Evolutionary conservation across 1,140 invertebrate species (phyloP).

Genomic region (Formica exsecta): DNA sequence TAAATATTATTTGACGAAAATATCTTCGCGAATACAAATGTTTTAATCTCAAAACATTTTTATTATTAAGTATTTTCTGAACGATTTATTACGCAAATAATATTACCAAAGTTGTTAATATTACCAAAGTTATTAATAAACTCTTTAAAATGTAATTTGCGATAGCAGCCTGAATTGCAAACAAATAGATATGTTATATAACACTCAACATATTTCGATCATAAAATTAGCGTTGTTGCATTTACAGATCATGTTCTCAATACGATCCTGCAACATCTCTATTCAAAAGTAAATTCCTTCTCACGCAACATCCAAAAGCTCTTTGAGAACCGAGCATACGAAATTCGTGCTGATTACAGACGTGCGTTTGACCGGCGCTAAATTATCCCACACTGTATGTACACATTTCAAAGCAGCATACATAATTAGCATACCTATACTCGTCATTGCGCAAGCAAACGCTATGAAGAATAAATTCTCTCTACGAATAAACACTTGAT

Average conservation of each 20-base stretch:
- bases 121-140: not conserved
- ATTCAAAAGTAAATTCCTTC: constrained; percentile 39
- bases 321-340: constrained; percentile 28
- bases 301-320: constrained; percentile 4
- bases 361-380: constrained; percentile 35
- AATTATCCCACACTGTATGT: constrained; percentile 35
- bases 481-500: not conserved
- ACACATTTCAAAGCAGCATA: constrained; percentile 35
- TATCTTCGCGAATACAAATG: not conserved
- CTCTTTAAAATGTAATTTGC: not conserved
- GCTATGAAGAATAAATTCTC: not conserved
- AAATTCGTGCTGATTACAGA: constrained; percentile 42
- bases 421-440: constrained; percentile 36
- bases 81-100: not conserved
- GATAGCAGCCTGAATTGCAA: not conserved
- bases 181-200: not conserved
- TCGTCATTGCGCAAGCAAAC: not conserved
- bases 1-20: not conserved
- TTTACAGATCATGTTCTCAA: constrained; percentile 21
- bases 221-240: not conserved
- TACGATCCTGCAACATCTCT: constrained; percentile 13
- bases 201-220: not conserved
- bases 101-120: not conserved
- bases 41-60: not conserved
- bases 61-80: too few relatives aligned